These are phyloP conservation scores for Pristionchus fissidentatus DNA, from an alignment of 2,888 invertebrate species.

Conservation along the genomic window DNA sequence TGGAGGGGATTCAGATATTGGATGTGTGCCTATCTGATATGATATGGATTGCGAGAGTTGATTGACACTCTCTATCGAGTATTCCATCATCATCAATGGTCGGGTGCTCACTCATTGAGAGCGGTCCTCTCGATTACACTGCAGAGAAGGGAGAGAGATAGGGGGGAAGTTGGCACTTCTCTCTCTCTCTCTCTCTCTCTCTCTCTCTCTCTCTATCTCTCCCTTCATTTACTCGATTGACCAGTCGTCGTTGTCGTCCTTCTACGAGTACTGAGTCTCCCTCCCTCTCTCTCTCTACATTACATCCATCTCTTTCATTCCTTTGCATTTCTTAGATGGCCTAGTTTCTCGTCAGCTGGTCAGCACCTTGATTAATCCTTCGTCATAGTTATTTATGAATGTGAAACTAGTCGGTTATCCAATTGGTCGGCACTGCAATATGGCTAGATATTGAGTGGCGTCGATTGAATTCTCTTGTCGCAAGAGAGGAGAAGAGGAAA, in stretches of 20 bases:
- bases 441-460: too few species aligned
- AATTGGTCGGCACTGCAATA: too few species aligned
- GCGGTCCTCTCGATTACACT: constrained; percentile 31
- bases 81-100: constrained; percentile 22
- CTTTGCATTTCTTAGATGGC: constrained; percentile 28
- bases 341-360: too few species aligned
- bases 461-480: not conserved
- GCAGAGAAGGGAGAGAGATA: not conserved
- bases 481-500: not conserved
- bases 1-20: not conserved
- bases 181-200: not conserved
- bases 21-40: not conserved
- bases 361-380: too few species aligned
- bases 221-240: constrained; percentile 25
- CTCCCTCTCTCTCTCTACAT: not conserved
- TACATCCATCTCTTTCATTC: constrained; percentile 2
- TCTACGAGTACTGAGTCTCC: not conserved
- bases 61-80: not conserved
- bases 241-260: not conserved
- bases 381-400: too few species aligned
- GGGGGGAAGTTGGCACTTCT: constrained; percentile 5
- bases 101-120: too few species aligned
- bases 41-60: too few species aligned
- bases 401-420: too few species aligned
- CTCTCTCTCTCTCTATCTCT: constrained; percentile 9